phyloP scores from a whole-genome alignment of 2,888 invertebrate genomes.

The Pardosa pseudoannulata region DNA sequence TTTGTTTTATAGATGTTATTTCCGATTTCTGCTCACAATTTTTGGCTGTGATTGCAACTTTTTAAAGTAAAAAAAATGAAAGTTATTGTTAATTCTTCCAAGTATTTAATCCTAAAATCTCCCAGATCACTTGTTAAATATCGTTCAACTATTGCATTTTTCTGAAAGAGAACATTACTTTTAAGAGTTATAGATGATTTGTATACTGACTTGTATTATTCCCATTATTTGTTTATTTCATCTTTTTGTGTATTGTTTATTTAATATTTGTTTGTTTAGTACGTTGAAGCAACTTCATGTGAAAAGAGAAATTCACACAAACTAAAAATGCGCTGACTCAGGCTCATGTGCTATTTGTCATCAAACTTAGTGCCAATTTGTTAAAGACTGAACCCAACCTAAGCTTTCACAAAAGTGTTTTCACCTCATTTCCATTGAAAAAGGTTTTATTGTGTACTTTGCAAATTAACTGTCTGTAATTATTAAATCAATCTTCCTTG shows the following conservation, averaged over 20 bases:
- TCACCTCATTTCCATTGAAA: too few species aligned
- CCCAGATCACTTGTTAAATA: background rate
- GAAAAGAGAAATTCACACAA: background rate
- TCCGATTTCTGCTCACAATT: slow-evolving; percentile 62
- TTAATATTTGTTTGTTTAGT: slow-evolving; percentile 29
- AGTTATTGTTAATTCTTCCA: slow-evolving; percentile 15
- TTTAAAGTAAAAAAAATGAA: background rate
- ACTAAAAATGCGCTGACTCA: background rate
- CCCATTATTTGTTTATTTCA: background rate
- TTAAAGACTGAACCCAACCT: background rate
- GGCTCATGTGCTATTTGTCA: background rate
- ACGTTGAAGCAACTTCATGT: slow-evolving; percentile 59
- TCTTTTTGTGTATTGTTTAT: slow-evolving; percentile 4
- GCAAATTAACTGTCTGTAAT: too few species aligned
- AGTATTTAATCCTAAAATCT: background rate
- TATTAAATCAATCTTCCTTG: too few species aligned
- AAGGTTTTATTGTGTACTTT: too few species aligned
- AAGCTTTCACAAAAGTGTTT: too few species aligned
- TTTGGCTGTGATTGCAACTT: slow-evolving; percentile 68
- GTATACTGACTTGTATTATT: background rate
- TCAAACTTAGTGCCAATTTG: background rate
- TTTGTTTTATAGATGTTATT: slow-evolving; percentile 33
- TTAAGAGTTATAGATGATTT: background rate
- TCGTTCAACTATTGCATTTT: background rate
- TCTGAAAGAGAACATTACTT: background rate